Evolutionary conservation across 1,140 invertebrate species (phyloP), one percentile per base, ranked within the genome.

Genomic region (Leptinotarsa defecta): DNA sequence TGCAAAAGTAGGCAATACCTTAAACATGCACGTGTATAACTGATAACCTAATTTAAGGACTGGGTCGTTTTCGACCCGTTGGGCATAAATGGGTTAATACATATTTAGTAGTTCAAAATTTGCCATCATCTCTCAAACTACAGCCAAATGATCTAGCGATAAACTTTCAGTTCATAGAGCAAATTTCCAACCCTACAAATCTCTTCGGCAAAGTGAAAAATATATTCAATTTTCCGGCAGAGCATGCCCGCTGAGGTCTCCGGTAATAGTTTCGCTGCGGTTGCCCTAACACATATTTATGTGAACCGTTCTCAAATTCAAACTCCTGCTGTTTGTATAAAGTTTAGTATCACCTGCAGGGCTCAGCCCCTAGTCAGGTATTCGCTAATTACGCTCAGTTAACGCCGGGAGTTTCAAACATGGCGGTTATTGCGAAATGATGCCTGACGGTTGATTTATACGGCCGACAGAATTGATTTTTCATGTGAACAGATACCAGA

Each of bases 341-440:
- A 73, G 72, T 73, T 73, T 67, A 20, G 43, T 67, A 73, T 73
- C 72, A 73, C 72, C 72, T 73, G 72, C 34, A 65, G 72, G 63
- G 34, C 49, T 73, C 20, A 73, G 48, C 43, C 27, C 48, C 65
- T 64, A 64, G 27, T 69, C 68, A 49, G 27, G 27, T 49, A 69
- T 69, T 49, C 68, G 34, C 48, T 69, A 43, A 69, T 69, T 69
- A 69, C 27, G 27, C 27, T 34, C 34, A 43, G 68, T 69, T 49
- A 69, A 43, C 43, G n/a, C 48, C 20, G 19, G 64, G 52, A 57
- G 52, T 57, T 57, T 65, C 20, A 65, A 65, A 65, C 27, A 65
- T 65, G 64, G 13, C 27, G 64, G 27, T 65, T 65, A 65, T 65
- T 65, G 27, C 64, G n/a, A 65, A 65, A 65, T 65, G 20, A 65